A percentile compares a stretch with the other conserved stretches of the same genome.
These are phyloP conservation scores for Odontomyia ornata DNA, from an alignment of 2,888 invertebrate species.

Conservation along the genomic window DNA sequence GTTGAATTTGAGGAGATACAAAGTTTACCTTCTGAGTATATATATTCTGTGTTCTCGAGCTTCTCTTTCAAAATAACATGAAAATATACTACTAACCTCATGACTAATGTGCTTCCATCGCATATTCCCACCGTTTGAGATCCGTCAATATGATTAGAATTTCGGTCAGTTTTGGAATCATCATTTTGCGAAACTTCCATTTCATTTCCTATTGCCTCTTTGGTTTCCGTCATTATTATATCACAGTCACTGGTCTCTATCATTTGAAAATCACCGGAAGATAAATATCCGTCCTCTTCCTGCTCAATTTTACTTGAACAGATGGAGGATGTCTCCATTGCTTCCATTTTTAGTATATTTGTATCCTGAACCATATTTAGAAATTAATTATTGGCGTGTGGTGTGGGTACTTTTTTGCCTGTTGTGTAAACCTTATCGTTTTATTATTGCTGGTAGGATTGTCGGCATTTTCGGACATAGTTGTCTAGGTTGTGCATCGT, in stretches of 20 bases:
- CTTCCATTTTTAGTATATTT: neutral
- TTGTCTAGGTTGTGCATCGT: too few species aligned
- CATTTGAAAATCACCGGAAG: constrained; percentile 11
- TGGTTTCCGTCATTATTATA: neutral
- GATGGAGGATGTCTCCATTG: neutral
- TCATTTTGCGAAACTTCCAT: neutral
- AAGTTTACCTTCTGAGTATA: too few species aligned
- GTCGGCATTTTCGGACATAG: too few species aligned
- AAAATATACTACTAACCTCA: too few species aligned
- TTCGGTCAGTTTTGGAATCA: neutral
- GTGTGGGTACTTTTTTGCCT: too few species aligned
- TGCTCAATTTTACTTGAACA: neutral
- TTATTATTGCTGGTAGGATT: too few species aligned
- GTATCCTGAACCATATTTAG: too few species aligned
- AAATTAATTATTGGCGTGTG: too few species aligned
- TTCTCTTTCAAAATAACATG: too few species aligned
- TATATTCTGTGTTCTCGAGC: too few species aligned
- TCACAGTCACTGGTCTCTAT: constrained; percentile 13
- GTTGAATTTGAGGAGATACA: too few species aligned
- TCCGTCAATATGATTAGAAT: neutral
- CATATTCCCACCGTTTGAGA: neutral
- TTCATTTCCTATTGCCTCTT: constrained; percentile 6
- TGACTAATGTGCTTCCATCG: neutral
- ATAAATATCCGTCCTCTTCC: constrained; percentile 6
- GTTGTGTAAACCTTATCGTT: too few species aligned